phyloP scores from a whole-genome alignment of 2,888 invertebrate species.

The Trissolcus brochymenae region DNA sequence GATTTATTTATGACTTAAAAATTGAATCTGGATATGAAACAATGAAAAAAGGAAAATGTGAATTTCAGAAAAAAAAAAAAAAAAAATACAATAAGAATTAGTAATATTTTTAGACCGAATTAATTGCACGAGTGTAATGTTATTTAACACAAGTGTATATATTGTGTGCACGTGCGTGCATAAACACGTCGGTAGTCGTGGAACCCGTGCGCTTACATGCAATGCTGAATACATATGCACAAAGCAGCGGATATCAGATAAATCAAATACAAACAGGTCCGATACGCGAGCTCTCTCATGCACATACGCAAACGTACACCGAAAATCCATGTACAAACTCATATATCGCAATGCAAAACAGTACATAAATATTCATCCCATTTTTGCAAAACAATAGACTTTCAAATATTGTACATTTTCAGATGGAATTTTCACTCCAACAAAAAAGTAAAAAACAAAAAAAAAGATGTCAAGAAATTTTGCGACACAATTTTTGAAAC shows the following conservation, averaged over 20 bases:
- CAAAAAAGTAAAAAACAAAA: constrained; percentile 20
- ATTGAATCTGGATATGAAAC: too few relatives aligned
- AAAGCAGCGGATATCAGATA: constrained; percentile 25
- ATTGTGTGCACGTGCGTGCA: constrained; percentile 2
- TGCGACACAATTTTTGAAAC: constrained; percentile 12
- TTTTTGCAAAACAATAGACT: constrained; percentile 49
- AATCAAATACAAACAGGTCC: constrained; percentile 33
- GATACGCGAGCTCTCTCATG: constrained; percentile 12
- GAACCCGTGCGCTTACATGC: constrained; percentile 24
- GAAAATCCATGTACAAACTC: constrained; percentile 43
- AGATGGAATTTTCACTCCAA: constrained; percentile 5
- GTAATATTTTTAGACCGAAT: too few relatives aligned
- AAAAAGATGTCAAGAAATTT: constrained; percentile 27
- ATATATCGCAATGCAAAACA: constrained; percentile 45
- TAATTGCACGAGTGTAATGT: constrained; percentile 6
- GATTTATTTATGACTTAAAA: too few relatives aligned
- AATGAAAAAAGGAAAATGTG: too few relatives aligned
- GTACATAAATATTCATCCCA: constrained; percentile 49
- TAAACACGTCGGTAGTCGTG: constrained; percentile 7
- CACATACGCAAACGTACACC: constrained; percentile 7
- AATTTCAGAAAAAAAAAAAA: too few relatives aligned
- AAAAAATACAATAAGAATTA: too few relatives aligned
- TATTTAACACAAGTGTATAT: constrained; percentile 18
- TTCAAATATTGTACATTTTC: constrained; percentile 34
- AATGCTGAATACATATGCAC: constrained; percentile 28